Percentiles rank a stretch among this genome's conserved stretches.
phyloP scores from a whole-genome alignment of 2,113 vertebrate species.

The Otocyon megalotis region DNA sequence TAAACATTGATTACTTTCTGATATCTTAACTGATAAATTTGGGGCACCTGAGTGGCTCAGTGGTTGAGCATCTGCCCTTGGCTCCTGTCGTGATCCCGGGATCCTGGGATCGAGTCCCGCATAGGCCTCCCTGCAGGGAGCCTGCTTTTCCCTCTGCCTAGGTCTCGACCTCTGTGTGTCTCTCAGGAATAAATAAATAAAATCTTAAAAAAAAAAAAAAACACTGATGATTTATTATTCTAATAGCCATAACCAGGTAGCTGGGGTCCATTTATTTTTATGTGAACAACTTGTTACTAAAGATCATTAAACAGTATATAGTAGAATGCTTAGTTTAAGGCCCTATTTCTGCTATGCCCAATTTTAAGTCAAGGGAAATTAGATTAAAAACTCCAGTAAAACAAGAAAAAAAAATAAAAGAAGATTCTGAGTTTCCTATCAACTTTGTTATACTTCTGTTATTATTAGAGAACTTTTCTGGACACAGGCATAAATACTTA shows the following conservation, averaged over 20 bases:
- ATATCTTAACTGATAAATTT: not conserved
- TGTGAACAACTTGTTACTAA: not conserved
- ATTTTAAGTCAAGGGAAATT: not conserved
- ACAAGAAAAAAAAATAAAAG: not conserved
- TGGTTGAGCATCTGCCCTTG: too few species aligned
- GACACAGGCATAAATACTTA: not conserved
- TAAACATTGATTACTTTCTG: not conserved
- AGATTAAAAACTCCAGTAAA: not conserved
- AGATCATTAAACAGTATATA: not conserved
- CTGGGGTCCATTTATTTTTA: not conserved
- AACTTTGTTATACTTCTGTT: not conserved
- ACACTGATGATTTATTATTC: not conserved
- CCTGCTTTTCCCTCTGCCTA: too few species aligned
- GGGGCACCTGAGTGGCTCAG: too few species aligned
- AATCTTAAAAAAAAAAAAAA: too few species aligned
- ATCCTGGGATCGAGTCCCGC: too few species aligned
- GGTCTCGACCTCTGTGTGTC: too few species aligned
- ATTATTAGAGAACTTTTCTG: not conserved
- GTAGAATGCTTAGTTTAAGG: not conserved
- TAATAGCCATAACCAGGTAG: not conserved
- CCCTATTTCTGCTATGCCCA: not conserved
- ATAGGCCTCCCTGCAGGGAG: too few species aligned
- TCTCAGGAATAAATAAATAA: too few species aligned
- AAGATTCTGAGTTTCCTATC: not conserved
- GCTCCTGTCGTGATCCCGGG: too few species aligned